Evolutionary conservation across 2,113 vertebrate genomes (phyloP).

Genomic region (Dascyllus trimaculatus): DNA sequence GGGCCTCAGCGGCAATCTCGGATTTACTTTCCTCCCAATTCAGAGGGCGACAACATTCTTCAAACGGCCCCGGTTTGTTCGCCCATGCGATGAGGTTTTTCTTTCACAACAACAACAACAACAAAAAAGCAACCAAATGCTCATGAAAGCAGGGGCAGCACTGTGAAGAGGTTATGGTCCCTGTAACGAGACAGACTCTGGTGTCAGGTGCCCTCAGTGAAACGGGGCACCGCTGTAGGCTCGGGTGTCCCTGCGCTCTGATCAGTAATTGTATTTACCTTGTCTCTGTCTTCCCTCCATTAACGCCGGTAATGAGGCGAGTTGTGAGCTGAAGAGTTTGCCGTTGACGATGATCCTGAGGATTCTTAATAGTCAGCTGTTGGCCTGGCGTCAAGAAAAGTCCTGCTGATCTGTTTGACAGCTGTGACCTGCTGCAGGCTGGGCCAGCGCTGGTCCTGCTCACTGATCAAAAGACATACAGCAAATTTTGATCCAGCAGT

Average conservation of each 20-base stretch:
- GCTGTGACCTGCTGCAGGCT: constrained; percentile 63
- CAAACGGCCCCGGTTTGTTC: not conserved
- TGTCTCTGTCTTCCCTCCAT: constrained; percentile 71
- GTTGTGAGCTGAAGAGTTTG: constrained; percentile 56
- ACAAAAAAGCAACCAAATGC: constrained; percentile 19
- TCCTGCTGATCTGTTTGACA: constrained; percentile 80
- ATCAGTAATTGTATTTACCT: constrained; percentile 78
- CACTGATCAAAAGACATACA: not conserved
- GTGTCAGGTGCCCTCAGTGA: constrained; percentile 68
- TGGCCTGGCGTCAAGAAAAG: constrained; percentile 64
- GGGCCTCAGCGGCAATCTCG: constrained; percentile 16
- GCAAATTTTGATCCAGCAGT: not conserved
- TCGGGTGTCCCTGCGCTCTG: constrained; percentile 54
- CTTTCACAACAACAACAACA: constrained; percentile 48
- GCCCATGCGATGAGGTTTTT: constrained; percentile 32
- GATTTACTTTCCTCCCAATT: constrained; percentile 41
- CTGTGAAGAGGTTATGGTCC: constrained; percentile 26
- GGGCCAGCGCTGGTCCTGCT: not conserved
- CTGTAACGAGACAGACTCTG: constrained; percentile 42
- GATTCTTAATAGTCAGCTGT: constrained; percentile 79
- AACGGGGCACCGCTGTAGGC: constrained; percentile 37
- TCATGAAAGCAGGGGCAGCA: constrained; percentile 40
- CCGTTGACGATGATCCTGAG: constrained; percentile 71
- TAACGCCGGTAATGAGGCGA: constrained; percentile 75
- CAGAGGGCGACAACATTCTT: constrained; percentile 37